Evolutionary conservation across 2,888 invertebrate genomes (phyloP).

Genomic region (Drosophila lacicola): DNA sequence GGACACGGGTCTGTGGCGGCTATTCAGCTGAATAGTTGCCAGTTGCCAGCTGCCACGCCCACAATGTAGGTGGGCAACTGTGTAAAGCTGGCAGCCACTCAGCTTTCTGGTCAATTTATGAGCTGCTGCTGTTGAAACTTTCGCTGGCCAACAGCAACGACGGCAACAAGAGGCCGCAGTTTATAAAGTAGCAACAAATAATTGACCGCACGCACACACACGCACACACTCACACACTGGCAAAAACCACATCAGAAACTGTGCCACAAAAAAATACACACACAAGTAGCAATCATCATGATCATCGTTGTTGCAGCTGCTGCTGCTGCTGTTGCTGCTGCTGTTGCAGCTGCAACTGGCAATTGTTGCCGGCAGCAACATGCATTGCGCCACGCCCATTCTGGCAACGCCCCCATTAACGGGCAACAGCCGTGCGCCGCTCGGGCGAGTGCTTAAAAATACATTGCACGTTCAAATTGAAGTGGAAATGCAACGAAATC

Average conservation of each 20-base stretch:
- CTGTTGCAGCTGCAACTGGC: conserved; percentile 60
- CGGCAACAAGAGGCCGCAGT: conserved; percentile 45
- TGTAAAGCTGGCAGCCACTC: conserved; percentile 23
- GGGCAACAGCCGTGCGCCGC: conserved; percentile 6
- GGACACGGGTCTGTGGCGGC: too few relatives aligned
- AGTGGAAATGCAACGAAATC: conserved; percentile 68
- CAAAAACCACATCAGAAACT: conserved; percentile 10
- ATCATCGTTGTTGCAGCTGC: conserved; percentile 42
- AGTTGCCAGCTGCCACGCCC: conserved; percentile 15
- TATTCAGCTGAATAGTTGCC: conserved; percentile 4
- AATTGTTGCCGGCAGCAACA: conserved; percentile 63
- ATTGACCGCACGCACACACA: conserved; percentile 58
- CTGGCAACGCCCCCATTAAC: conserved; percentile 12
- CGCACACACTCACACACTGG: conserved; percentile 6
- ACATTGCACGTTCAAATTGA: conserved; percentile 76
- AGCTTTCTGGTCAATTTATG: conserved; percentile 59
- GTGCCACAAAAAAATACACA: conserved; percentile 17
- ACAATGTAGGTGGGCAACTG: conserved; percentile 12
- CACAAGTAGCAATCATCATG: conserved; percentile 65
- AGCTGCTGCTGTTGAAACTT: conserved; percentile 34
- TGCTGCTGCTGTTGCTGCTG: conserved; percentile 58
- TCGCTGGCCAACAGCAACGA: conserved; percentile 16
- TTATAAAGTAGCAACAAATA: conserved; percentile 77
- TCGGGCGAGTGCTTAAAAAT: conserved; percentile 65
- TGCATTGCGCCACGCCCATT: conserved; percentile 14